These are phyloP conservation scores for Zenarchopterus dispar DNA, from an alignment of 2,797 vertebrate species.

Conservation along the genomic window DNA sequence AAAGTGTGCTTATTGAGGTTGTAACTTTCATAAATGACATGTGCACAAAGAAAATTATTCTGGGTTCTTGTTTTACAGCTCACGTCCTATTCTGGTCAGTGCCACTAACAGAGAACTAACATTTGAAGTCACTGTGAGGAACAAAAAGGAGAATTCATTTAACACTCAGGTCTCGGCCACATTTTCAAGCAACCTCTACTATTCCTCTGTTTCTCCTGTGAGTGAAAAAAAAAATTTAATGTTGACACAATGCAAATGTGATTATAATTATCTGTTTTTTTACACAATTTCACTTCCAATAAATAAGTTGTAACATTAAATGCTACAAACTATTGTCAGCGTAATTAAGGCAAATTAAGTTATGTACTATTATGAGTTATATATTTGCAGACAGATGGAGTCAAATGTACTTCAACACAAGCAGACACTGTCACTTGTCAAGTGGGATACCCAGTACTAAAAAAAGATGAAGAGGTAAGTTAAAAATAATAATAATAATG, in stretches of 20 bases:
- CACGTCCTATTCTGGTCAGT: constrained; percentile 81
- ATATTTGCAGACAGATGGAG: constrained; percentile 82
- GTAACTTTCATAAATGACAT: not conserved
- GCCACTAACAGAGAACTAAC: constrained; percentile 84
- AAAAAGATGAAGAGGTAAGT: constrained; percentile 81
- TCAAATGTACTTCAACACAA: constrained; percentile 84
- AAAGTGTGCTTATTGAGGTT: not conserved
- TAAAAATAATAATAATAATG: too few species aligned
- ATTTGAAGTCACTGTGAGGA: constrained; percentile 83
- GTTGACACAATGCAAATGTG: not conserved
- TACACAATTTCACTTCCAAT: too few species aligned
- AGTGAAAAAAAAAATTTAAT: constrained; percentile 48
- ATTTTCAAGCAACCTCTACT: constrained; percentile 89
- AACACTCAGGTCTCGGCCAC: constrained; percentile 83
- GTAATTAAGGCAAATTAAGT: not conserved
- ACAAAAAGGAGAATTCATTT: constrained; percentile 90
- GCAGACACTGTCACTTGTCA: constrained; percentile 82
- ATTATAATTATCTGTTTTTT: too few species aligned
- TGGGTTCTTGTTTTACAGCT: constrained; percentile 74
- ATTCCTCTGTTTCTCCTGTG: constrained; percentile 86
- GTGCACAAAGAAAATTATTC: constrained; percentile 1
- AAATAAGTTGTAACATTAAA: too few species aligned
- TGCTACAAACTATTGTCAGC: too few species aligned
- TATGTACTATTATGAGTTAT: constrained; percentile 7
- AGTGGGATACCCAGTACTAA: constrained; percentile 88